phyloP scores from a whole-genome alignment of 2,888 invertebrate species.

The Pollenia angustigena region DNA sequence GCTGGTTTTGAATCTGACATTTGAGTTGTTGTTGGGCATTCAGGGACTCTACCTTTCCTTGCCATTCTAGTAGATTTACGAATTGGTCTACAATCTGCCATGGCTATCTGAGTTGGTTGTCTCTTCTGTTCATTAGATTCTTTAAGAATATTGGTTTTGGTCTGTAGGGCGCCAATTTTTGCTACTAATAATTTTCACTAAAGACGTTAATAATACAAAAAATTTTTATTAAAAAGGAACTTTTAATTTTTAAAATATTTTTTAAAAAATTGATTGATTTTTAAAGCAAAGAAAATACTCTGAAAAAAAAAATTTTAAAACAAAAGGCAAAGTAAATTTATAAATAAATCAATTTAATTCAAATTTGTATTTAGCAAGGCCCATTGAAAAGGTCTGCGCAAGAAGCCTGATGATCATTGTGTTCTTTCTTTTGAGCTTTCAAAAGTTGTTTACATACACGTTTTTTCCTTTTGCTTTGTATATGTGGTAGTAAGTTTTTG shows the following conservation, averaged over 20 bases:
- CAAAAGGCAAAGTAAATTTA: not conserved
- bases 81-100: not conserved
- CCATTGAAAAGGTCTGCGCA: no score
- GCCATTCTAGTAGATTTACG: conserved; percentile 37
- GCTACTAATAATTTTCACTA: not conserved
- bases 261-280: not conserved
- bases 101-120: not conserved
- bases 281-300: not conserved
- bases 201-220: not conserved
- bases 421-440: no score
- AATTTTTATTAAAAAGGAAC: not conserved
- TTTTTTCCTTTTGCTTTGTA: no score
- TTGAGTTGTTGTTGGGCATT: not conserved
- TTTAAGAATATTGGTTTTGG: not conserved
- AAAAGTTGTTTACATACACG: no score
- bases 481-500: no score
- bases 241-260: conserved; percentile 1
- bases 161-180: conserved; percentile 41
- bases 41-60: not conserved
- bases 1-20: not conserved
- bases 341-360: not conserved
- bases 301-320: not conserved
- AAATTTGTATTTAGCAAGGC: conserved; percentile 9
- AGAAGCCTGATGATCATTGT: no score
- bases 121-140: not conserved